A percentile compares a stretch with the other conserved stretches of the same genome.
phyloP scores from a whole-genome alignment of 2,797 vertebrate genomes.

The Rhynchotus rufescens region DNA sequence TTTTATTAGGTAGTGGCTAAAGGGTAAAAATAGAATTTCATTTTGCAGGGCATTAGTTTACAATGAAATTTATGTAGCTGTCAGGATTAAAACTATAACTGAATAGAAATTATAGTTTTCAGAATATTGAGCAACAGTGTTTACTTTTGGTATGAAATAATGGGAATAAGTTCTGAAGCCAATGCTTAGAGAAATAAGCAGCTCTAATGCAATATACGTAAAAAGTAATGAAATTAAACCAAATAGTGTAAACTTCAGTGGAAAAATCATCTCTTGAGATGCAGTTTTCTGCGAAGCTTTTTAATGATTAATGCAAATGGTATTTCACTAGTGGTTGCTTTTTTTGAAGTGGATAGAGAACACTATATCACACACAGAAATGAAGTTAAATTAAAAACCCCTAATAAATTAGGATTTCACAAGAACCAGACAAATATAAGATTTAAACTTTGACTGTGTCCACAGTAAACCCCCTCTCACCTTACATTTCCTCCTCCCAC shows the following conservation, averaged over 20 bases:
- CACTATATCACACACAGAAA: constrained; percentile 40
- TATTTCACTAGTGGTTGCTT: constrained; percentile 60
- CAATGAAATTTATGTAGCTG: not conserved
- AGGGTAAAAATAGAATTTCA: constrained; percentile 23
- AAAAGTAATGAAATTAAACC: constrained; percentile 23
- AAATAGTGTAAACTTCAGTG: constrained; percentile 34
- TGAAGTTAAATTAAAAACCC: constrained; percentile 36
- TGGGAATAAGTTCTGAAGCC: not conserved
- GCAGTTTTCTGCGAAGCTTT: not conserved
- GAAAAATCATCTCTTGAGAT: constrained; percentile 34
- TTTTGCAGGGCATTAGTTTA: constrained; percentile 26
- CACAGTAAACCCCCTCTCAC: not conserved
- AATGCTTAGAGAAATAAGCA: not conserved
- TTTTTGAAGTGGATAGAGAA: constrained; percentile 70
- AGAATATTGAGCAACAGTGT: not conserved
- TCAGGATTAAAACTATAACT: constrained; percentile 12
- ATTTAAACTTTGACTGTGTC: constrained; percentile 56
- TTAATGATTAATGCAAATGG: constrained; percentile 58
- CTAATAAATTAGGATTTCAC: constrained; percentile 23
- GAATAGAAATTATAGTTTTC: constrained; percentile 35
- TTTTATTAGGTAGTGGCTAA: not conserved
- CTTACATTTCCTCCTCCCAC: not conserved
- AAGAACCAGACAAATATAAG: constrained; percentile 33
- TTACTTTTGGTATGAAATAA: not conserved
- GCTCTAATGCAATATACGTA: not conserved